Percentiles rank a stretch among this genome's conserved stretches.
Conservation (phyloP, 2,113 vertebrate species). For the Formicarius rufipectus region DNA sequence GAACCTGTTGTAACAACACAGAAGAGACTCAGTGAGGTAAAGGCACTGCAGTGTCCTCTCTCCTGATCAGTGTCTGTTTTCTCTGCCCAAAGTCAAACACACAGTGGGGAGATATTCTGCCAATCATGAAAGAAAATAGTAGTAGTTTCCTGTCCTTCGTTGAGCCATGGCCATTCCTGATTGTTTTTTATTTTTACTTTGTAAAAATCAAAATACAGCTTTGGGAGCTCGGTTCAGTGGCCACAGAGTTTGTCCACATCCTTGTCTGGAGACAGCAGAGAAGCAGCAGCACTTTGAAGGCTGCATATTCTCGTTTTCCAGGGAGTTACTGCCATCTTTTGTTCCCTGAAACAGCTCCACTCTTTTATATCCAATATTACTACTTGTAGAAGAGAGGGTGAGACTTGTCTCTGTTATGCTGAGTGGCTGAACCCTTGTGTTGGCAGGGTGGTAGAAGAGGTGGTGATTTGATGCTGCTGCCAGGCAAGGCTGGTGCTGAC, state of each 20-base stretch:
- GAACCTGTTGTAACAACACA: constrained; percentile 54
- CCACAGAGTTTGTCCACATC: not conserved
- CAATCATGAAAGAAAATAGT: not conserved
- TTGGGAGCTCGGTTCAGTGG: not conserved
- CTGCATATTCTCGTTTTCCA: not conserved
- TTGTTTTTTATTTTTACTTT: not conserved
- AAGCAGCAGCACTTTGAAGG: not conserved
- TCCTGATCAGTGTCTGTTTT: constrained; percentile 17
- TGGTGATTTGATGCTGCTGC: not conserved
- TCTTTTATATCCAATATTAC: not conserved
- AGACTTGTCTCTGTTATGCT: not conserved
- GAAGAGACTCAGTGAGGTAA: constrained; percentile 72
- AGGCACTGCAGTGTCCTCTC: constrained; percentile 30
- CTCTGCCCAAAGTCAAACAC: not conserved
- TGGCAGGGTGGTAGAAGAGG: not conserved
- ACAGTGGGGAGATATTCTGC: not conserved
- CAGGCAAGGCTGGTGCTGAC: not conserved
- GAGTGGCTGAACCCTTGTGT: not conserved
- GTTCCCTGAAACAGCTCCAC: not conserved
- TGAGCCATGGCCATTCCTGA: not conserved
- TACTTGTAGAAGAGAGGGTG: not conserved
- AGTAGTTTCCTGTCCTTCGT: not conserved
- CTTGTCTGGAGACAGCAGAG: not conserved
- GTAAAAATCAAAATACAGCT: not conserved
- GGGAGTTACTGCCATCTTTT: not conserved